Evolutionary conservation across 2,797 vertebrate species (phyloP).

Genomic region (Spinus olivaceus): DNA sequence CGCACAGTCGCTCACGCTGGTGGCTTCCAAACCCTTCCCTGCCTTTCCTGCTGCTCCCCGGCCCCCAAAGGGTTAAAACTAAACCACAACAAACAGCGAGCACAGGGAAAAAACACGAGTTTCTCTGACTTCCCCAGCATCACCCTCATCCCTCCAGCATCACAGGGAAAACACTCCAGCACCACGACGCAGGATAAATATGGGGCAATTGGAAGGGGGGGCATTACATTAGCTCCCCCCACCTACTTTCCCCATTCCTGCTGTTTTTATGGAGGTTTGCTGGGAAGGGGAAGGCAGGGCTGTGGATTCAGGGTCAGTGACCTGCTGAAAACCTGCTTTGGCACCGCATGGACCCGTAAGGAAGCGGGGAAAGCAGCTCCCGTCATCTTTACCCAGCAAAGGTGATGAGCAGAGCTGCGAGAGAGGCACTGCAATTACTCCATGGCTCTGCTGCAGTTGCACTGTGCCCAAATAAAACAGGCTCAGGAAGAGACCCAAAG

Average conservation of each 20-base stretch:
- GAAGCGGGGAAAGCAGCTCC: neutral
- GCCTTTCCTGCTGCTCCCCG: neutral
- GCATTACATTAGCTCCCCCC: neutral
- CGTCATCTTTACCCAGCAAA: neutral
- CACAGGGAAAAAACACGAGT: neutral
- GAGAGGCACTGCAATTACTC: constrained; percentile 40
- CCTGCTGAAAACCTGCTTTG: neutral
- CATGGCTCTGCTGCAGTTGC: constrained; percentile 35
- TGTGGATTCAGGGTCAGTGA: constrained; percentile 4
- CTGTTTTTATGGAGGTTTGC: neutral
- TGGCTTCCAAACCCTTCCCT: neutral
- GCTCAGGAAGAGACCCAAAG: constrained; percentile 1
- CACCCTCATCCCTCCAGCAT: neutral
- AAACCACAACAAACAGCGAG: constrained; percentile 52
- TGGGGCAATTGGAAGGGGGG: neutral
- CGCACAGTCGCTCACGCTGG: neutral
- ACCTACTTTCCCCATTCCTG: neutral
- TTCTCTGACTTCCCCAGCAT: constrained; percentile 10
- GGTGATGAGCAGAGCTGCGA: constrained; percentile 1
- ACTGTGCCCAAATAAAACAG: constrained; percentile 3
- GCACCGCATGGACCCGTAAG: neutral
- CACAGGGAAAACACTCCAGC: neutral
- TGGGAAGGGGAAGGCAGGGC: neutral
- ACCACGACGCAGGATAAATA: neutral
- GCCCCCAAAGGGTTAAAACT: constrained; percentile 44